Evolutionary conservation across 2,113 vertebrate species (phyloP), one percentile per base, ranked within the genome.

Genomic region (Eidolon helvum): DNA sequence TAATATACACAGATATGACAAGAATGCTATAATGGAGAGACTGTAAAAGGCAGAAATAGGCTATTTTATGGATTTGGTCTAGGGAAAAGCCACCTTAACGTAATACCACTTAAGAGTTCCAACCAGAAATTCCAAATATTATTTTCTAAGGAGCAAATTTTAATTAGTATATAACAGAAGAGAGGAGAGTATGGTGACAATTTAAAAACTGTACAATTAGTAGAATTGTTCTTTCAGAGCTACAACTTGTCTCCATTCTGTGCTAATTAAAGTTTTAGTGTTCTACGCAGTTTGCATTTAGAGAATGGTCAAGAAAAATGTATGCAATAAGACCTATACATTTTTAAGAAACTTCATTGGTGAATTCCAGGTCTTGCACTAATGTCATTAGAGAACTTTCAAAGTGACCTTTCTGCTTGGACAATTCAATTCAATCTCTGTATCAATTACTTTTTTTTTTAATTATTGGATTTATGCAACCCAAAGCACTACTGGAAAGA

Each of bases 21-120:
- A 92, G 91, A 96, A 97, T 94, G 87, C n/a, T 48, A 18, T 83
- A 87, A n/a, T 55, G 68, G 72, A 69, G 89, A 94, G 65, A 45
- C 35, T 94, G 40, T 94, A 55, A 93, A 96, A 57, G 68, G 50
- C n/a, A 98, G 92, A 96, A 74, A 63, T 0, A 1, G 90, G 35
- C 63, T 94, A 96, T 92, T 68, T 84, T 80, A 79, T 84, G 75
- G 91, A 69, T 0, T 12, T 59, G 65, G 15, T 50, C 50, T 50
- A 50, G 50, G 50, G 15, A 50, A 50, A 50, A 50, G 38, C 14
- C 95, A 72, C 75, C 69, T 68, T 28, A 71, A 57, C 91, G 61
- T 50, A 72, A 55, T 59, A 50, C 40, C 35, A 40, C 71, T 85
- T 93, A 59, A 48, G 68, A 66, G 18, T 75, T 91, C 43, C 30